phyloP scores from a whole-genome alignment of 2,888 invertebrate species.

The Chaetogeoica ovagalla region DNA sequence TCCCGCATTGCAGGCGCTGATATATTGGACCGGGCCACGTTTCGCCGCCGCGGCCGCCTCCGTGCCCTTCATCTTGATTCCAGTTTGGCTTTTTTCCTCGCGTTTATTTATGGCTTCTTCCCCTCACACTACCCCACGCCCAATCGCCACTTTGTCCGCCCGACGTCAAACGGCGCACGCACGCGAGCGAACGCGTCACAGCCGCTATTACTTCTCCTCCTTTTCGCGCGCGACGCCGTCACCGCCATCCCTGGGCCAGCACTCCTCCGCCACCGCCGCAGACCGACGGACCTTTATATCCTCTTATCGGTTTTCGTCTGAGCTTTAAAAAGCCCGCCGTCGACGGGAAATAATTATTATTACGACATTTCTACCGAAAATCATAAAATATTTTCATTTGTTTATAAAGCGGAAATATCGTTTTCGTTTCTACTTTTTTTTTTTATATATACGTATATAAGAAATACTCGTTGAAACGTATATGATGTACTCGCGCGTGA shows the following conservation, averaged over 20 bases:
- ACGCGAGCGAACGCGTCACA: neutral
- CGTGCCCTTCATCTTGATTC: slow-evolving; percentile 53
- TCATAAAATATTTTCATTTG: neutral
- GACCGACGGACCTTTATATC: slow-evolving; percentile 45
- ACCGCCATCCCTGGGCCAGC: neutral
- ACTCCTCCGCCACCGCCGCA: neutral
- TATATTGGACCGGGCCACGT: slow-evolving; percentile 53
- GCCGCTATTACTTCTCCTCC: neutral
- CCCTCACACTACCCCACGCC: neutral
- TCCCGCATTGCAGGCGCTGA: slow-evolving; percentile 53
- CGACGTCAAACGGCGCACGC: neutral
- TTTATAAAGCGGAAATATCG: too few species aligned
- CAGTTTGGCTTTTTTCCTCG: slow-evolving; percentile 52
- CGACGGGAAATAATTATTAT: slow-evolving; percentile 39
- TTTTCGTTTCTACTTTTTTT: too few species aligned
- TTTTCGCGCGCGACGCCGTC: slow-evolving; percentile 18
- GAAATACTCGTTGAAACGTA: too few species aligned
- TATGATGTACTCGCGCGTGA: too few species aligned
- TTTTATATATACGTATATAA: too few species aligned
- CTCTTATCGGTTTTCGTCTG: slow-evolving; percentile 37
- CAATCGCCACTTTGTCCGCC: too few species aligned
- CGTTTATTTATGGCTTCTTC: slow-evolving; percentile 46
- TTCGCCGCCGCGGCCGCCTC: slow-evolving; percentile 44
- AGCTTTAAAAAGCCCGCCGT: slow-evolving; percentile 35
- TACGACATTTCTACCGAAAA: slow-evolving; percentile 34